Evolutionary conservation across 2,888 invertebrate species (phyloP), one percentile per base, ranked within the genome.

Genomic region (Cephus sareptanus): DNA sequence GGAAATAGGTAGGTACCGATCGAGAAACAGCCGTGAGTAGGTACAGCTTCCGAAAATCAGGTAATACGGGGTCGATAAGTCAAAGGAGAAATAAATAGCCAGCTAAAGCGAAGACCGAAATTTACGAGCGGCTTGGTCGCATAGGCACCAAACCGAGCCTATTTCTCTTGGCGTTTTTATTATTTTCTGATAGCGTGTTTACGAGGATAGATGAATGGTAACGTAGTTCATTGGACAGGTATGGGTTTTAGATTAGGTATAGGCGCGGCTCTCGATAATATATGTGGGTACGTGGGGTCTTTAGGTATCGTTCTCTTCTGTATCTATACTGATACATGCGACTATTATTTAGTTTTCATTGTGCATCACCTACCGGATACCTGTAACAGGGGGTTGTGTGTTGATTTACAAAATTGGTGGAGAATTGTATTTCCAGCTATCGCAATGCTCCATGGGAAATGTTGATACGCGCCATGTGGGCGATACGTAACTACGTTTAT

Each of bases 171-270:
- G 81, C 81, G 81, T 85, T 89, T 89, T 89, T 89, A 90, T 87
- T 87, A 89, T 88, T 88, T 88, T 86, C 85, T 86, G 87, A 87
- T 88, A 85, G 85, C 83, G 83, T 85, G 84, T 79, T 79, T 79
- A 83, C 84, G 84, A 83, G 85, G 81, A 84, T 78, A 81, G 81
- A 85, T 88, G 86, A 89, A 89, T 89, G 84, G 85, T 83, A 85
- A 81, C 83, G 78, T 76, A 86, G 81, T 89, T 90, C 89, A 90
- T 90, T 88, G 85, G 88, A 89, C 87, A 87, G 85, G 85, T 88
- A 89, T 88, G 87, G 87, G 85, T 86, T 89, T 89, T 88, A 84
- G 84, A 89, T 89, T 89, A 89, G 86, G 84, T 86, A 56, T 78
- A 40, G 30, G 74, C 23, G 56, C 56, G 56, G 56, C 56, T 56